Evolutionary conservation across 1,140 invertebrate species (phyloP), one percentile per base, ranked within the genome.

Genomic region (Maconellicoccus hirsutus): DNA sequence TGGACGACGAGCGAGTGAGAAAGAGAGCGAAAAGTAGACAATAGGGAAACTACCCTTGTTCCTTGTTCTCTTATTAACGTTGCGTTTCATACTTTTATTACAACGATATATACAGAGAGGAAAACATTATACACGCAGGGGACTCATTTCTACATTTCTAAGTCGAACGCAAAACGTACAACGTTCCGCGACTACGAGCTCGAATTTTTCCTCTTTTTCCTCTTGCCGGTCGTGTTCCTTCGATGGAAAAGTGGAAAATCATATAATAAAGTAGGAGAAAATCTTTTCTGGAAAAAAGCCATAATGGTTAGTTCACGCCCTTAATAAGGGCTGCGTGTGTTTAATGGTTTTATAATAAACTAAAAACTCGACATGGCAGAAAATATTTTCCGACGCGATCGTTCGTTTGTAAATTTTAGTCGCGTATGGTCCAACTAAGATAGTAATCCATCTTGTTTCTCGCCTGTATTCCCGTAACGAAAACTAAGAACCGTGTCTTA

Each of bases 251-350:
- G 42, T 52, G 42, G 42, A 52, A 52, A 52, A 52, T 52, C 42
- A 19, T 52, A 52, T 52, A 52, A 52, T 52, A 52, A 52, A 52
- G 42, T 52, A 52, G n/a, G 42, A 52, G 29, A 52, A 52, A 52
- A 52, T 52, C 42, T 52, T 52, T 52, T 52, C 42, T 52, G 42
- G 42, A 52, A 52, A 52, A 52, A 52, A 52, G 42, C 42, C 42
- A 52, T 52, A 52, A 52, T 52, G 42, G 42, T 14, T 52, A 52
- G 42, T 52, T 52, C 12, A 52, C 42, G 42, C 42, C 42, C n/a
- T 52, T 14, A 52, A 52, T 52, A 19, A 19, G 42, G 42, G 42
- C 42, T 52, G 42, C 42, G 42, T 52, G 42, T 52, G 42, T 52
- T 52, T 52, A 52, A 52, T 52, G 42, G 12, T 52, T 52, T 52